Conservation (phyloP, 92 coral and sea anemone species). For the Bergia sp. region DNA sequence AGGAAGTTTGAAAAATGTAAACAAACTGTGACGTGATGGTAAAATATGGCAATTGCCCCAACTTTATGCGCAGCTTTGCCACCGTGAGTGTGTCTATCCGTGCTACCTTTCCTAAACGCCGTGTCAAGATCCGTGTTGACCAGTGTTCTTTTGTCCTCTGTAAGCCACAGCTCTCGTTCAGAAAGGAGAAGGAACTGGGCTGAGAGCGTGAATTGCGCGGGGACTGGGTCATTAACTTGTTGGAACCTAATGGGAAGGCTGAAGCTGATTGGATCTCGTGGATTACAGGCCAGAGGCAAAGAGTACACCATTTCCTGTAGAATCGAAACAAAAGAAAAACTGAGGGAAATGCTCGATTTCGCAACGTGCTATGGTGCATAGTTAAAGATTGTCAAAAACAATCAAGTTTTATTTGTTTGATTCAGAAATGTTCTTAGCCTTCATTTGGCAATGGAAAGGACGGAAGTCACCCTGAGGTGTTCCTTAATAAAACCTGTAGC, state of each 20-base stretch:
- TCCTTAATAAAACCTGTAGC: no score
- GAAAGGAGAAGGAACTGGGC: conserved; percentile 86
- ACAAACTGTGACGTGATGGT: not conserved
- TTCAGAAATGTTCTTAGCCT: no score
- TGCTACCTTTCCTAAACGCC: conserved; percentile 85
- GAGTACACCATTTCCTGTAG: conserved; percentile 74
- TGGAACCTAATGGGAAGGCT: conserved; percentile 97
- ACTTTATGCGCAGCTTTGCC: not conserved
- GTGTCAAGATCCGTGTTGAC: conserved; percentile 67
- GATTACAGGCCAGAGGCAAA: conserved; percentile 80
- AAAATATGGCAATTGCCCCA: not conserved
- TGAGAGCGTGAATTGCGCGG: conserved; percentile 86
- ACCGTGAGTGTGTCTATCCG: no score
- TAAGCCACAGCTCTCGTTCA: conserved; percentile 74
- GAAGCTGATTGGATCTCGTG: conserved; percentile 87
- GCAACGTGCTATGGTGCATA: not conserved
- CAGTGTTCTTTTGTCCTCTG: conserved; percentile 45
- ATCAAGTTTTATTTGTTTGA: not conserved
- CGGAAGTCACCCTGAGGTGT: no score
- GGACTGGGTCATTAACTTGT: conserved; percentile 97
- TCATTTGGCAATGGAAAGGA: no score
- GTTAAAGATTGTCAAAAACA: not conserved
- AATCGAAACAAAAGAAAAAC: not conserved
- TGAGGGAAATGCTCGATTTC: not conserved
- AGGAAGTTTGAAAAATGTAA: not conserved